phyloP scores from a whole-genome alignment of 1,140 invertebrate species.

The Heterodera schachtii region DNA sequence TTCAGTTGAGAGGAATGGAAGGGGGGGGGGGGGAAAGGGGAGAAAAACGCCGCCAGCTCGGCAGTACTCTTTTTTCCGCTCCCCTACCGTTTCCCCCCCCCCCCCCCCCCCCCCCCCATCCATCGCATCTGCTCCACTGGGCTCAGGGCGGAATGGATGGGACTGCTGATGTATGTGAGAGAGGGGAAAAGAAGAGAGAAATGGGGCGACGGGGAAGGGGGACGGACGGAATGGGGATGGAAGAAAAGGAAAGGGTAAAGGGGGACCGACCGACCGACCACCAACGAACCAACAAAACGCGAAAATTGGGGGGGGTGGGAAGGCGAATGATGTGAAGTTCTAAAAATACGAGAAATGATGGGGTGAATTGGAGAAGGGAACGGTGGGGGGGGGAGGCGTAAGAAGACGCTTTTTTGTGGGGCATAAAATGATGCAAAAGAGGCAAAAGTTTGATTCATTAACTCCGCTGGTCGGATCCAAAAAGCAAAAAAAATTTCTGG shows the following conservation, averaged over 20 bases:
- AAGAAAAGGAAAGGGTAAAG: not conserved
- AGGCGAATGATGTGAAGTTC: not conserved
- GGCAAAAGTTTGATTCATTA: too few relatives aligned
- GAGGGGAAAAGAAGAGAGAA: not conserved
- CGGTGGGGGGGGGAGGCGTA: not conserved
- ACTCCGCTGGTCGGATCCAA: too few relatives aligned
- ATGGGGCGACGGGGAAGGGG: not conserved
- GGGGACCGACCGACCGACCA: slow-evolving; percentile 20
- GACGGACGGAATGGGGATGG: not conserved
- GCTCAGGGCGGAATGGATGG: not conserved
- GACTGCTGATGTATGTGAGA: not conserved
- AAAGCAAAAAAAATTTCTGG: too few relatives aligned
- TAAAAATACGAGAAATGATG: not conserved
- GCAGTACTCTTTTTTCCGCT: slow-evolving; percentile 16
- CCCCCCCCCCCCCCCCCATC: not conserved
- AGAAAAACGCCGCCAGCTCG: not conserved
- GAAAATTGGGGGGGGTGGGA: slow-evolving; percentile 7
- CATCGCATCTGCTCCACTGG: slow-evolving; percentile 14
- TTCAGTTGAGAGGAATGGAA: not conserved
- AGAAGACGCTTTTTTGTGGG: too few relatives aligned
- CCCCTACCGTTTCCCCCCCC: not conserved
- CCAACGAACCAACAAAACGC: not conserved
- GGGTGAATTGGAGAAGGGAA: not conserved
- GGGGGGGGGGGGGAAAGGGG: too few relatives aligned
- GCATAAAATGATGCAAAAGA: too few relatives aligned